phyloP scores from a whole-genome alignment of 2,113 vertebrate genomes.

The Amblyornis subalaris region DNA sequence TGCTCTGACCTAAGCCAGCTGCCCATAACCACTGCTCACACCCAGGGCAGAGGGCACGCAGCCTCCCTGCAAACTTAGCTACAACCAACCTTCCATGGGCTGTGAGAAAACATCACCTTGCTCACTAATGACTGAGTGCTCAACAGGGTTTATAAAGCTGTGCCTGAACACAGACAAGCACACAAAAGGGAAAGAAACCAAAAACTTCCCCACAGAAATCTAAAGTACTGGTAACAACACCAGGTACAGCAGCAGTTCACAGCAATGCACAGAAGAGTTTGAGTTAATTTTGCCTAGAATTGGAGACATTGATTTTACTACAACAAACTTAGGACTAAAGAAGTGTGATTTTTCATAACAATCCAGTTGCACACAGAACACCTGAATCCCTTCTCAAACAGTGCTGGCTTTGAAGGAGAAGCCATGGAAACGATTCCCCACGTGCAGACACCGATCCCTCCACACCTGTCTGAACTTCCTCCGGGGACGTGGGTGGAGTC shows the following conservation, averaged over 20 bases:
- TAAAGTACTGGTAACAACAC: neutral
- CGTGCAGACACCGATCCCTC: neutral
- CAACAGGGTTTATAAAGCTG: fast-evolving
- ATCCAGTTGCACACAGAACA: neutral
- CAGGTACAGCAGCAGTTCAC: neutral
- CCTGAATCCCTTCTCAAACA: neutral
- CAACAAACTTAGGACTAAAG: neutral
- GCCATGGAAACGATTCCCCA: fast-evolving
- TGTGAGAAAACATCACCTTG: neutral
- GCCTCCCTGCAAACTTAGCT: neutral
- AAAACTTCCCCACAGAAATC: neutral
- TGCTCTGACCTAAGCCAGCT: neutral
- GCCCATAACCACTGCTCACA: neutral
- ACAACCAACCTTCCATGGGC: neutral
- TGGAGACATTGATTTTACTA: neutral
- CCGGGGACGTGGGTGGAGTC: constrained; percentile 95
- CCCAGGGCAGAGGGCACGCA: neutral
- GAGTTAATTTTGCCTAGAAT: neutral
- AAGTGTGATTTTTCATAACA: neutral
- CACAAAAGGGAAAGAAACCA: neutral
- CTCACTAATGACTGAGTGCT: neutral
- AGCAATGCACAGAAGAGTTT: neutral
- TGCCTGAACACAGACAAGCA: neutral
- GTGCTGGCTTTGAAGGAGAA: neutral
- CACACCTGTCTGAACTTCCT: constrained; percentile 93